These are phyloP conservation scores for Oreonectes daqikongensis DNA, from an alignment of 2,797 vertebrate species.

Conservation along the genomic window DNA sequence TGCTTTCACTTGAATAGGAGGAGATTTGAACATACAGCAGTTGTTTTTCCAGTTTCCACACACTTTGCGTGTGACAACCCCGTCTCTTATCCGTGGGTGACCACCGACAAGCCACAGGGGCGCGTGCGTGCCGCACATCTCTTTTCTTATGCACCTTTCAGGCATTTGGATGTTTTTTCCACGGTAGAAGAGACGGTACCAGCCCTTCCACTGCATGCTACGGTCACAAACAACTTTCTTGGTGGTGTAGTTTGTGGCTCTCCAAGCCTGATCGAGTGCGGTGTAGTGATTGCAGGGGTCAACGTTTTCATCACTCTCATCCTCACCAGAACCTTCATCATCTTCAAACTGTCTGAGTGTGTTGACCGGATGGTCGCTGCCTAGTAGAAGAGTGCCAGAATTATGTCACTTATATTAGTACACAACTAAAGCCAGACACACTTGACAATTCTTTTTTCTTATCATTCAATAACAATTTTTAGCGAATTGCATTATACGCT, in stretches of 20 bases:
- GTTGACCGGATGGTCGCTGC: slow-evolving; percentile 13
- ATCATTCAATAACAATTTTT: no score
- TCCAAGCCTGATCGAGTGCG: slow-evolving; percentile 59
- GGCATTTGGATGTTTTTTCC: slow-evolving; percentile 66
- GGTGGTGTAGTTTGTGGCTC: slow-evolving; percentile 62
- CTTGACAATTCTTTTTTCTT: no score
- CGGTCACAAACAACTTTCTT: slow-evolving; percentile 60
- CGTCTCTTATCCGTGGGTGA: slow-evolving; percentile 54
- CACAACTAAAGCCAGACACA: no score
- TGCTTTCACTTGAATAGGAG: slow-evolving; percentile 65
- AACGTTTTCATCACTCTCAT: neutral
- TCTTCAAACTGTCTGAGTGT: slow-evolving; percentile 25
- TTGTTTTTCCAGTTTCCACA: slow-evolving; percentile 63
- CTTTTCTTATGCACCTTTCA: slow-evolving; percentile 58
- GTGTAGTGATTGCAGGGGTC: slow-evolving; percentile 62
- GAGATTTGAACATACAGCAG: slow-evolving; percentile 61
- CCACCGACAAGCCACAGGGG: slow-evolving; percentile 62
- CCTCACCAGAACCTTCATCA: slow-evolving; percentile 17
- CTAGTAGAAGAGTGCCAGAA: no score
- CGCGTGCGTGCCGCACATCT: slow-evolving; percentile 62
- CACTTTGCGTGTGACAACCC: slow-evolving; percentile 58
- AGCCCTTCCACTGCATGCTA: slow-evolving; percentile 57
- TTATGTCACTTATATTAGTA: no score
- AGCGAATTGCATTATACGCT: no score
- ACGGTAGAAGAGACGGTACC: slow-evolving; percentile 65